phyloP scores from a whole-genome alignment of 2,113 vertebrate species.

The Crotalus viridis region DNA sequence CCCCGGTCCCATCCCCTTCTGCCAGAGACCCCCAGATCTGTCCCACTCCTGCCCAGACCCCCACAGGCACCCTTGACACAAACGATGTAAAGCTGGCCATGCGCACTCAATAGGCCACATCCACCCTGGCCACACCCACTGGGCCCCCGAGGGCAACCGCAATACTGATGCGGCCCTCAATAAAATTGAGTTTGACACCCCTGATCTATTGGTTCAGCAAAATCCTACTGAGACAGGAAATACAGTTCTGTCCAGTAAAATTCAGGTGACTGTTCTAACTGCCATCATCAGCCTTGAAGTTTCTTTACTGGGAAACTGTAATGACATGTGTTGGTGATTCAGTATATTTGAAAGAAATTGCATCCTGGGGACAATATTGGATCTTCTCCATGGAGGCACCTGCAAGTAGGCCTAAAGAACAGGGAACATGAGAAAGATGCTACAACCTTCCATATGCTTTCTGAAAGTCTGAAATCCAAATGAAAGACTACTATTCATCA shows the following conservation, averaged over 20 bases:
- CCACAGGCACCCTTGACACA: too few species aligned
- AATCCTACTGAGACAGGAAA: neutral
- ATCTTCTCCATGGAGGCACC: neutral
- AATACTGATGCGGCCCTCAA: too few species aligned
- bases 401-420: neutral
- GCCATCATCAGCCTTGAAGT: neutral
- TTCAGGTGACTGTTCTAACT: neutral
- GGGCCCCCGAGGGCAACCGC: too few species aligned
- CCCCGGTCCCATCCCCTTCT: too few species aligned
- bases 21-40: too few species aligned
- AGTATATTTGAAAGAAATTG: neutral
- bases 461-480: neutral
- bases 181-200: too few species aligned
- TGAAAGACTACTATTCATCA: neutral
- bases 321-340: neutral
- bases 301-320: neutral
- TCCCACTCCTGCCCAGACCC: too few species aligned
- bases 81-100: too few species aligned
- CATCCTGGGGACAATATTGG: neutral
- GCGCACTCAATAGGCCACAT: too few species aligned
- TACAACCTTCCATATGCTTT: neutral
- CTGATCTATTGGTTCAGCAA: neutral
- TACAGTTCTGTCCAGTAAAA: neutral
- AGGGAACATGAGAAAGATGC: neutral
- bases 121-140: too few species aligned